phyloP scores from a whole-genome alignment of 2,797 vertebrate genomes.

The Molothrus ater region DNA sequence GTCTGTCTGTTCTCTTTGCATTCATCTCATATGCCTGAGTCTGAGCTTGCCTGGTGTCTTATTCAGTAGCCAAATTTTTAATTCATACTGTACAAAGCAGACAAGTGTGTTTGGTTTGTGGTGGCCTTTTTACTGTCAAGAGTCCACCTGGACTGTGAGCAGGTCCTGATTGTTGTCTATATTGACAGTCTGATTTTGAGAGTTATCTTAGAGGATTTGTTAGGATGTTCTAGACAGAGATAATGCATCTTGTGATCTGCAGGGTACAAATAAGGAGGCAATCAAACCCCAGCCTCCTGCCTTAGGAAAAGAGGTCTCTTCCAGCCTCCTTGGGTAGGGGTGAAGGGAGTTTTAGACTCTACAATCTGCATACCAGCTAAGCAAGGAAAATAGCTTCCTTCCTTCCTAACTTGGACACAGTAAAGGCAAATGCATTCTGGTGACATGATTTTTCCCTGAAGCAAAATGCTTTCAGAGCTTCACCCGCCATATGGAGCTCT shows the following conservation, averaged over 20 bases:
- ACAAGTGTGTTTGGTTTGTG: background rate
- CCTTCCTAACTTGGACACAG: slow-evolving; percentile 1
- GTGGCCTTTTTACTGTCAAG: background rate
- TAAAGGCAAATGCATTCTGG: slow-evolving; percentile 27
- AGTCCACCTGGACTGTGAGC: background rate
- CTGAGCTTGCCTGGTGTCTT: background rate
- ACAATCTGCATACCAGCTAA: background rate
- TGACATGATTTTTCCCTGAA: slow-evolving; percentile 37
- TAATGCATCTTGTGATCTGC: background rate
- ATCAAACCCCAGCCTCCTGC: background rate
- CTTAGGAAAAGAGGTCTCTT: background rate
- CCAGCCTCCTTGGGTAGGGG: background rate
- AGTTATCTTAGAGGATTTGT: background rate
- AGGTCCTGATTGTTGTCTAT: background rate
- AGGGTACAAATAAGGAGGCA: background rate
- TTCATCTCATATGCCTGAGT: background rate
- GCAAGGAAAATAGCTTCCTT: slow-evolving; percentile 48
- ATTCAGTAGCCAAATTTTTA: background rate
- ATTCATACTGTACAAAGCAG: background rate
- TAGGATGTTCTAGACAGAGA: background rate
- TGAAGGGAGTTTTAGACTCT: background rate
- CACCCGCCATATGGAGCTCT: slow-evolving; percentile 23
- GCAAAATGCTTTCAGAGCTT: slow-evolving; percentile 44
- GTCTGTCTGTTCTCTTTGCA: background rate
- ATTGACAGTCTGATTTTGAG: background rate